A percentile compares a stretch with the other conserved stretches of the same genome.
These are phyloP conservation scores for Steinernema feltiae DNA, from an alignment of 1,140 invertebrate genomes.

Conservation along the genomic window DNA sequence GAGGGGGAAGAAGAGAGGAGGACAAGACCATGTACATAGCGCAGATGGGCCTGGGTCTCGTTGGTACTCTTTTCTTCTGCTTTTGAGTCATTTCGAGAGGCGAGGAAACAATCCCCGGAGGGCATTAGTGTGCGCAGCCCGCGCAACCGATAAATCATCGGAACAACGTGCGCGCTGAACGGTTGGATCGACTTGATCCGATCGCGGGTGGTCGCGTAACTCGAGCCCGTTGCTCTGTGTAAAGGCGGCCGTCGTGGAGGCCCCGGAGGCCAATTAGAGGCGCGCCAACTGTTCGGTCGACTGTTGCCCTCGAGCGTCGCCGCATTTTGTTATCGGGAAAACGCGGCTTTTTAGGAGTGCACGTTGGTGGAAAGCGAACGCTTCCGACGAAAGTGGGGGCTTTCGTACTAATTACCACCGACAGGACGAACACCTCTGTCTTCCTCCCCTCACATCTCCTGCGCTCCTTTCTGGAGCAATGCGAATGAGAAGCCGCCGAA, in stretches of 20 bases:
- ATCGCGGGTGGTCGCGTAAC: too few species aligned
- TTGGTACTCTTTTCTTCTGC: neutral
- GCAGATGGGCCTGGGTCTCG: neutral
- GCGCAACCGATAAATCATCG: constrained; percentile 10
- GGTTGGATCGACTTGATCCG: too few species aligned
- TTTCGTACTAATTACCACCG: too few species aligned
- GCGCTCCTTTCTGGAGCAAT: too few species aligned
- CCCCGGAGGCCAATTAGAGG: neutral
- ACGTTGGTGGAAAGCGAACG: too few species aligned
- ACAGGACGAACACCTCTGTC: neutral
- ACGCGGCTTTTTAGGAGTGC: too few species aligned
- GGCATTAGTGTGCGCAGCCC: constrained; percentile 9
- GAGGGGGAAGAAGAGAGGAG: neutral
- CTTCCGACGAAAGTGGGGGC: too few species aligned
- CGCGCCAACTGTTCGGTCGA: too few species aligned
- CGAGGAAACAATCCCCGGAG: constrained; percentile 6
- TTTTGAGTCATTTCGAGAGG: neutral
- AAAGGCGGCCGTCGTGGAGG: neutral
- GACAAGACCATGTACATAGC: neutral
- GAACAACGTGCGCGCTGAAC: neutral
- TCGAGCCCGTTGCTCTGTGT: too few species aligned
- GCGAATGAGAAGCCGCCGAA: neutral
- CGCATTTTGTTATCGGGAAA: too few species aligned
- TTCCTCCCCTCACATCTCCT: too few species aligned
- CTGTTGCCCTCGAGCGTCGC: too few species aligned